A percentile compares a stretch with the other conserved stretches of the same genome.
Conservation (phyloP, 2,888 invertebrate species). For the Acleris cristana region DNA sequence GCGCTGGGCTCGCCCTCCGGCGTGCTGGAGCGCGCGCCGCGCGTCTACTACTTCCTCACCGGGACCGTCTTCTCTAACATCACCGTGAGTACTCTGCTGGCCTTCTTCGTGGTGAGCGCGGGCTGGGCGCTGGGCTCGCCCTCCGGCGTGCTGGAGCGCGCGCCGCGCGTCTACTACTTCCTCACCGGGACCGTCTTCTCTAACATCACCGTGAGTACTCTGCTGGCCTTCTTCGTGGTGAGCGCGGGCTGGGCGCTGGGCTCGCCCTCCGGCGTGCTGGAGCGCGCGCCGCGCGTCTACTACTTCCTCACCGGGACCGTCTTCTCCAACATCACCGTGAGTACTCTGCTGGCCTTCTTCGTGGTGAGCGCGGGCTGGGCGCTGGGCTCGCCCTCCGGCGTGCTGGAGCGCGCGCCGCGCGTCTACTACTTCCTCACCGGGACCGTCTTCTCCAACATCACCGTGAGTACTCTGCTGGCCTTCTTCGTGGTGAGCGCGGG, state of each 20-base stretch:
- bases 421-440: constrained; percentile 95
- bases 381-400: constrained; percentile 89
- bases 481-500: constrained; percentile 87
- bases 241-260: constrained; percentile 91
- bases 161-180: constrained; percentile 94
- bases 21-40: constrained; percentile 92
- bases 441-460: constrained; percentile 98
- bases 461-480: constrained; percentile 87
- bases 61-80: constrained; percentile 99
- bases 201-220: constrained; percentile 95
- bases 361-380: constrained; percentile 92
- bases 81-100: constrained; percentile 88
- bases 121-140: constrained; percentile 94
- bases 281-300: constrained; percentile 92
- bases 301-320: constrained; percentile 96
- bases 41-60: constrained; percentile 93
- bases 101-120: constrained; percentile 86
- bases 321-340: constrained; percentile 98
- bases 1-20: constrained; percentile 90
- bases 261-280: constrained; percentile 92
- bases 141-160: constrained; percentile 89
- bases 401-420: constrained; percentile 93
- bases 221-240: constrained; percentile 81
- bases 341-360: constrained; percentile 81
- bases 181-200: constrained; percentile 98